A percentile compares a stretch with the other conserved stretches of the same genome.
Conservation (phyloP, 2,888 invertebrate species). For the Sminthurides aquaticus region DNA sequence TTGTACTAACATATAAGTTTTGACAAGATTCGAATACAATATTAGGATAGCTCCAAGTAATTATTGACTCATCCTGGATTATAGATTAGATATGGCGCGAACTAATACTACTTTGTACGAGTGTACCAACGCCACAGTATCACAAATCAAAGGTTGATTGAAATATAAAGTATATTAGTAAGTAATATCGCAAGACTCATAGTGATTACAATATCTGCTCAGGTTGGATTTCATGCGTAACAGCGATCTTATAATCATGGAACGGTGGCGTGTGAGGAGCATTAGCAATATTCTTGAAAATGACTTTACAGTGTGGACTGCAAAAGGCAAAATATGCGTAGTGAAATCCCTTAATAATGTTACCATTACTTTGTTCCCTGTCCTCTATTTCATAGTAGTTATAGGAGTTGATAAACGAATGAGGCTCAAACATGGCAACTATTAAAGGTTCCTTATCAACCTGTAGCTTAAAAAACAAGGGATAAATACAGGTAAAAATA, state of each 20-base stretch:
- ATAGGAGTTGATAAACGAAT: not conserved
- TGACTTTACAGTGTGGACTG: conserved; percentile 17
- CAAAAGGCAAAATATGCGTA: conserved; percentile 29
- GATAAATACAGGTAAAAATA: conserved; percentile 34
- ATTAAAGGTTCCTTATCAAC: not conserved
- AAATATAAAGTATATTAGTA: too few relatives aligned
- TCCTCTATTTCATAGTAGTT: conserved; percentile 6
- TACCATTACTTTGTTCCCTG: not conserved
- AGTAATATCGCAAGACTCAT: too few relatives aligned
- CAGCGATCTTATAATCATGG: conserved; percentile 25
- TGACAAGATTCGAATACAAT: too few relatives aligned
- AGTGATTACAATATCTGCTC: too few relatives aligned
- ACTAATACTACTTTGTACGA: too few relatives aligned
- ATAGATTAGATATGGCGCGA: too few relatives aligned
- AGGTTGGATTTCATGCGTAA: conserved; percentile 24
- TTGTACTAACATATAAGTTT: too few relatives aligned
- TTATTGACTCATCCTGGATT: too few relatives aligned
- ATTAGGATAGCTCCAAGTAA: too few relatives aligned
- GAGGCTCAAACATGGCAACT: not conserved
- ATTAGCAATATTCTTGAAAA: conserved; percentile 7
- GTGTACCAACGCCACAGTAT: too few relatives aligned
- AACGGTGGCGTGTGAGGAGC: conserved; percentile 18
- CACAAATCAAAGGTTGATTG: too few relatives aligned
- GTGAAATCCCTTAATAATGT: not conserved
- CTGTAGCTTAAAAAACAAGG: conserved; percentile 27